A percentile compares a stretch with the other conserved stretches of the same genome.
phyloP scores from a whole-genome alignment of 2,113 vertebrate species.

The Forbesichthys agassizii region DNA sequence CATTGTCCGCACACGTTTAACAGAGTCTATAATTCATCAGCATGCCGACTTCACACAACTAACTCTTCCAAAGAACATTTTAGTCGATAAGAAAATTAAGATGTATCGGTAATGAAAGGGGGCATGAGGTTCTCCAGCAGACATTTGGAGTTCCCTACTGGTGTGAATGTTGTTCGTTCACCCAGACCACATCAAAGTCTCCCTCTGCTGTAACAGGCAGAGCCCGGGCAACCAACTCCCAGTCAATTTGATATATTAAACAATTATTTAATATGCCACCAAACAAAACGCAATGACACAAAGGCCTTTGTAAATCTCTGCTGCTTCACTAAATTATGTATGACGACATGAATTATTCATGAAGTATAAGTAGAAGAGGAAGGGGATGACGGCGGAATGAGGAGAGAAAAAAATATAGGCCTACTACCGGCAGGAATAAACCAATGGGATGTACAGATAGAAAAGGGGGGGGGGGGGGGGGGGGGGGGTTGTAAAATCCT shows the following conservation, averaged over 20 bases:
- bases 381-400: constrained; percentile 34
- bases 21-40: constrained; percentile 48
- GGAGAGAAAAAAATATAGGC: constrained; percentile 3
- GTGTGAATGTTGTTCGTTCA: constrained; percentile 30
- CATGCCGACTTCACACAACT: constrained; percentile 11
- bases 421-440: constrained; percentile 45
- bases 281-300: constrained; percentile 75
- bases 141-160: constrained; percentile 16
- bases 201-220: constrained; percentile 32
- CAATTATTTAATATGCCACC: constrained; percentile 79
- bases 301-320: constrained; percentile 71
- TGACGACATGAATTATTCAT: constrained; percentile 73
- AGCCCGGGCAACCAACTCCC: constrained; percentile 43
- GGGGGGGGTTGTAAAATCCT: constrained; percentile 20
- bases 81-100: constrained; percentile 51
- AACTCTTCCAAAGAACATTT: constrained; percentile 44
- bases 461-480: constrained; percentile 7
- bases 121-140: constrained; percentile 52
- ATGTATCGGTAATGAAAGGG: constrained; percentile 46
- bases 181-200: constrained; percentile 49
- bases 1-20: constrained; percentile 30
- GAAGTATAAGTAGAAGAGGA: constrained; percentile 33
- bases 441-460: constrained; percentile 55
- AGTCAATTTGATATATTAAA: constrained; percentile 79
- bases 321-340: constrained; percentile 73